Evolutionary conservation across 2,888 invertebrate species (phyloP).

Genomic region (Yponomeuta plumbellus): DNA sequence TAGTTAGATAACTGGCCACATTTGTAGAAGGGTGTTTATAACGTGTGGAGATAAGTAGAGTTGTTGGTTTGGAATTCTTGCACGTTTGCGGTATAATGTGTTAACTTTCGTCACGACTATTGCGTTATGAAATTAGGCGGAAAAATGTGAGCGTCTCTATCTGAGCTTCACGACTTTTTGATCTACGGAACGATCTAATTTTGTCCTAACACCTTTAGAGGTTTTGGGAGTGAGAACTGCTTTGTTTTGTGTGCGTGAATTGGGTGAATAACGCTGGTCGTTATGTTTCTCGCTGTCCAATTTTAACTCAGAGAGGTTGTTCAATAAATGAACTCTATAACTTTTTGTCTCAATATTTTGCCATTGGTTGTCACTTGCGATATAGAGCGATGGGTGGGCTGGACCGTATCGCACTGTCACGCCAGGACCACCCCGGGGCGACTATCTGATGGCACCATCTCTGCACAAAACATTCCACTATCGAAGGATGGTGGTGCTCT

Average conservation of each 20-base stretch:
- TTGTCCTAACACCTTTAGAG: neutral
- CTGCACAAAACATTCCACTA: conserved; percentile 57
- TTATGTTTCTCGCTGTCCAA: no score
- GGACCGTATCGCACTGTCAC: conserved; percentile 26
- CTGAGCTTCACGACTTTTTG: conserved; percentile 9
- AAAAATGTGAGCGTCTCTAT: neutral
- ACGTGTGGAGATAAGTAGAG: conserved; percentile 33
- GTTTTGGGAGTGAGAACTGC: no score
- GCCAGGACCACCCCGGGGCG: conserved; percentile 55
- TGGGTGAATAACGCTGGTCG: no score
- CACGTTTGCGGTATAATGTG: conserved; percentile 36
- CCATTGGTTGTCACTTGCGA: neutral
- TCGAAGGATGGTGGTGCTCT: conserved; percentile 53
- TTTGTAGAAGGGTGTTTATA: conserved; percentile 45
- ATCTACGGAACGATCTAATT: neutral
- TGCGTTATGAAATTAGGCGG: conserved; percentile 14
- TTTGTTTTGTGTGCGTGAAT: no score
- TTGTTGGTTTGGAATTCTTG: conserved; percentile 42
- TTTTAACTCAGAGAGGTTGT: no score
- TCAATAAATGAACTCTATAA: no score
- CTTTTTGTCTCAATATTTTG: neutral
- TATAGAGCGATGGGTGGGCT: conserved; percentile 24
- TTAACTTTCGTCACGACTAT: conserved; percentile 28
- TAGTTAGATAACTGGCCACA: conserved; percentile 12
- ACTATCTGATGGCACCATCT: conserved; percentile 55